Conservation (phyloP, 2,888 invertebrate species). For the Coenonympha glycerion region DNA sequence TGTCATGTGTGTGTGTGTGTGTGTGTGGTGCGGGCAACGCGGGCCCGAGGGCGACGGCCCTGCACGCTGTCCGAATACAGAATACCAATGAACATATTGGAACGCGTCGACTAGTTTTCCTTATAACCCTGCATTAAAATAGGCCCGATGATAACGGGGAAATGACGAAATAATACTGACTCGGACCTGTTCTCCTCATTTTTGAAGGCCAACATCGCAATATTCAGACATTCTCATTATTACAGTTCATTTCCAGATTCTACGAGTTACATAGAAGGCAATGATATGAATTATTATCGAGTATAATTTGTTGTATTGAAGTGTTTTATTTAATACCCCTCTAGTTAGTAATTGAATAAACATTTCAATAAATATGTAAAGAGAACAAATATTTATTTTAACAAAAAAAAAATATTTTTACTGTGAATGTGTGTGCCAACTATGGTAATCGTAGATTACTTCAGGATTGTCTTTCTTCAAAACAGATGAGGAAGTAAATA, state of each 20-base stretch:
- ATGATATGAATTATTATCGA: conserved; percentile 3
- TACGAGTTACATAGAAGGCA: conserved; percentile 8
- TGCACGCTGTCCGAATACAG: conserved; percentile 53
- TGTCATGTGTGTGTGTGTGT: no score
- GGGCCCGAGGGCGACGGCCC: conserved; percentile 54
- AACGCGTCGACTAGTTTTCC: conserved; percentile 54
- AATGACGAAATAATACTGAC: conserved; percentile 18
- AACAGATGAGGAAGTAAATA: no score
- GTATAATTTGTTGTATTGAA: not conserved
- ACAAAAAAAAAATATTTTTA: not conserved
- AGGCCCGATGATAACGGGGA: conserved; percentile 47
- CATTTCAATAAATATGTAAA: not conserved
- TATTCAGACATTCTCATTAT: conserved; percentile 6
- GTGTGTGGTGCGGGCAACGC: conserved; percentile 28
- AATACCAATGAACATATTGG: conserved; percentile 59
- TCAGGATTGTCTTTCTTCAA: no score
- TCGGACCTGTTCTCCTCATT: not conserved
- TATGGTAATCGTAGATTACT: no score
- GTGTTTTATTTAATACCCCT: not conserved
- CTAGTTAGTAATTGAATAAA: not conserved
- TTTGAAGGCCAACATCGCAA: conserved; percentile 3
- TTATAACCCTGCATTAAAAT: conserved; percentile 44
- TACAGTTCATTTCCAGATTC: conserved; percentile 10
- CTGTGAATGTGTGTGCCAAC: no score
- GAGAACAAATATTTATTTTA: not conserved